phyloP scores from a whole-genome alignment of 2,888 invertebrate species.

The Phengaris alcon region DNA sequence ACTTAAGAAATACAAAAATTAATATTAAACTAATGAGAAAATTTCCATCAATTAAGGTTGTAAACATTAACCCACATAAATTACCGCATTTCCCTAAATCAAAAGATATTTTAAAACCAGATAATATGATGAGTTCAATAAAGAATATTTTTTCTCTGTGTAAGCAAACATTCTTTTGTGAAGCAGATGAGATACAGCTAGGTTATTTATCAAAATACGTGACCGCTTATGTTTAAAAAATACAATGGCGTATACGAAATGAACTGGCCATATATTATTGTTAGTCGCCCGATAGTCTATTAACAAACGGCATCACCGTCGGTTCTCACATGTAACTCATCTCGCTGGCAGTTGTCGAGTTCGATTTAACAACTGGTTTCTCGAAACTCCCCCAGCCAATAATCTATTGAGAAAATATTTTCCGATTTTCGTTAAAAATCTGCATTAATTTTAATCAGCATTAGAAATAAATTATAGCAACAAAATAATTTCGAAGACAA shows the following conservation, averaged over 20 bases:
- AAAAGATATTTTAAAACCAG: conserved; percentile 23
- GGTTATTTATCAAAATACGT: conserved; percentile 45
- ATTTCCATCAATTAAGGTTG: not conserved
- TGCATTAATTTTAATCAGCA: no score
- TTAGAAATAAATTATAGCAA: no score
- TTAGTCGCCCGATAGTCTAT: conserved; percentile 50
- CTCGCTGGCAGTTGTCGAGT: not conserved
- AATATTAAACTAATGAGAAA: not conserved
- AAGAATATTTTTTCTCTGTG: conserved; percentile 29
- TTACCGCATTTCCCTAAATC: conserved; percentile 11
- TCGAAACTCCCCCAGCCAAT: no score
- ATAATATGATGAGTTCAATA: conserved; percentile 15
- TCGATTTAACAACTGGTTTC: not conserved
- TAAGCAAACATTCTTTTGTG: conserved; percentile 38
- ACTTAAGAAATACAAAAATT: no score
- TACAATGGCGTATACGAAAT: conserved; percentile 54
- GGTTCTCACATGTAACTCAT: conserved; percentile 6
- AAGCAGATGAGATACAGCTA: conserved; percentile 43
- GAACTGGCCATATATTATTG: conserved; percentile 56
- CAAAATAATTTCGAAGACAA: no score
- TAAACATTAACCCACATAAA: not conserved
- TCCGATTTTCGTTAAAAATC: no score
- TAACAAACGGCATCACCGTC: conserved; percentile 29
- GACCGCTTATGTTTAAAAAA: conserved; percentile 48
- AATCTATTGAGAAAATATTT: no score